A percentile compares a stretch with the other conserved stretches of the same genome.
Evolutionary conservation across 2,888 invertebrate species (phyloP).

Genomic region (Mesorhabditis spiculigera): DNA sequence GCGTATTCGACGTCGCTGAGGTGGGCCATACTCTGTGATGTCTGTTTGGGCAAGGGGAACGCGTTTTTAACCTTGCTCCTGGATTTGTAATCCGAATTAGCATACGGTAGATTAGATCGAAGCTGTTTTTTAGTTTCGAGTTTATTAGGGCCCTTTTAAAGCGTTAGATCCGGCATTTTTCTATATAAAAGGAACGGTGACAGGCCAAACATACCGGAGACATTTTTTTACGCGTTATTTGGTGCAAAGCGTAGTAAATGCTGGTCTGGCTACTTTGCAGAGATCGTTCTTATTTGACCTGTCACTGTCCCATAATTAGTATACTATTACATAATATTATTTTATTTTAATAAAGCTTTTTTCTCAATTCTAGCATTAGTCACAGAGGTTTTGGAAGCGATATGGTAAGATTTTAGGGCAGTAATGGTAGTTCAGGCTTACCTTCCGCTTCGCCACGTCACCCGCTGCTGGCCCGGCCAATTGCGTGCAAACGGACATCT

Average conservation of each 20-base stretch:
- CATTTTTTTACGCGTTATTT: too few species aligned
- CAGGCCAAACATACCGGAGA: too few species aligned
- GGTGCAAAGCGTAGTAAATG: too few species aligned
- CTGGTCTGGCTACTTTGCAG: too few species aligned
- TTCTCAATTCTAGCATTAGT: background rate
- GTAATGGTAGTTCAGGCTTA: background rate
- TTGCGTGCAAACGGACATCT: background rate
- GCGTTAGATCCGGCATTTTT: too few species aligned
- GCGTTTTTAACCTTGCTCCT: too few species aligned
- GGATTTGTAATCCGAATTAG: too few species aligned
- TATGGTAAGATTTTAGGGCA: background rate
- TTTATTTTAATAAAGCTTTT: background rate
- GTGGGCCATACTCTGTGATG: conserved; percentile 6
- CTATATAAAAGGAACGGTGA: too few species aligned
- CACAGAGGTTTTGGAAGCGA: background rate
- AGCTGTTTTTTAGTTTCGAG: too few species aligned
- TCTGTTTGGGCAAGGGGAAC: background rate
- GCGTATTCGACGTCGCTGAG: conserved; percentile 17
- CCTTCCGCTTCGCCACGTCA: background rate
- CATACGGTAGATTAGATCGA: too few species aligned
- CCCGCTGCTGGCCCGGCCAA: background rate
- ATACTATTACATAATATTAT: background rate
- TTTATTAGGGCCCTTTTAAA: too few species aligned
- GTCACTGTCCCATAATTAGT: background rate
- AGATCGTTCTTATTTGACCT: too few species aligned